Evolutionary conservation across 92 coral and sea anemone genomes (phyloP), one percentile per base, ranked within the genome.

Genomic region (Phenganax stokvisi): DNA sequence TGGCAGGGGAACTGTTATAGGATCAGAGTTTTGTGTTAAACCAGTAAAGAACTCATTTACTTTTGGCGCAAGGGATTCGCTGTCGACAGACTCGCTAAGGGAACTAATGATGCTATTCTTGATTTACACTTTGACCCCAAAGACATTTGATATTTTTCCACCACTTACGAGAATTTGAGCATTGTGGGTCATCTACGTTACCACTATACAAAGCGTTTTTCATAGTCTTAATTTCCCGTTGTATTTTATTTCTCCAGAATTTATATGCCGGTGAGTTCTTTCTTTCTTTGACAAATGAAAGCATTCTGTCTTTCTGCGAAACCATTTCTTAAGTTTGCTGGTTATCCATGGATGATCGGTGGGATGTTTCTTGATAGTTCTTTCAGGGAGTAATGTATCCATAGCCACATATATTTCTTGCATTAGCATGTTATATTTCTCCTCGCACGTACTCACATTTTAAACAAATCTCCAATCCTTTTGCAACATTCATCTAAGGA

Each of bases 381-480:
- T 58, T 58, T 58, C 63, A 58, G 15, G 63, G 16, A 58, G 12
- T 11, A 58, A 58, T 6, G n/a, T 58, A 58, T 58, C 13, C 37
- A 28, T 20, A 64, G 37, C 9, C 37, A 0, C 20, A 20, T 64
- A 20, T 20, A 64, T 64, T 28, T 6, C 70, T 64, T 64, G 37
- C 47, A 64, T 64, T 64, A 64, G 56, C 55, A 7, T 10, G n/a
- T 47, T 71, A 25, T 15, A 47, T 71, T 71, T 71, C 7, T 71
- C 75, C 10, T 30, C 2, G 56, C 75, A 37, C 55, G 75, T 8
- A 47, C 75, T 47, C 55, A 20, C 9, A 31, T 51, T 71, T 71
- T 30, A 79, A 30, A 80, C 66, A 51, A 9, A 56, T 20, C 54
- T 54, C 85, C 85, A 86, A 76, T 86, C 78, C 81, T 86, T 86